Evolutionary conservation across 2,888 invertebrate species (phyloP).

Genomic region (Argynnis bischoffii): DNA sequence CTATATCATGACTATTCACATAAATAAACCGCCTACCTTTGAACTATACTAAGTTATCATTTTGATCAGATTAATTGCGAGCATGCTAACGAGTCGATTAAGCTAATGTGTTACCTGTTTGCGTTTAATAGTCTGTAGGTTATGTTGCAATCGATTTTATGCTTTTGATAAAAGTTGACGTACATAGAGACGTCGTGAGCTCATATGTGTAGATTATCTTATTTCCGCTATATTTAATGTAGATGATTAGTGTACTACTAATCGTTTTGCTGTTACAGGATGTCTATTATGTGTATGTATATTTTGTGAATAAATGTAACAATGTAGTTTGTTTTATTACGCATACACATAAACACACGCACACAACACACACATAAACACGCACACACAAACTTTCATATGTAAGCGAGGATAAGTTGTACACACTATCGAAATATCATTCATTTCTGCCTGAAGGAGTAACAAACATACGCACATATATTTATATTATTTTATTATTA

Average conservation of each 20-base stretch:
- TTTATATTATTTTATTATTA: no score
- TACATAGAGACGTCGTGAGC: neutral
- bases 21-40: conserved; percentile 12
- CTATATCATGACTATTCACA: neutral
- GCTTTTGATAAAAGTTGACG: conserved; percentile 12
- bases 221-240: neutral
- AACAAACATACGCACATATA: no score
- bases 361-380: no score
- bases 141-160: conserved; percentile 25
- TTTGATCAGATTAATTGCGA: conserved; percentile 25
- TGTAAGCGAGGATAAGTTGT: no score
- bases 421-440: no score
- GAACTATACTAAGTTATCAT: conserved; percentile 17
- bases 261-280: no score
- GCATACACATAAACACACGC: no score
- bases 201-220: neutral
- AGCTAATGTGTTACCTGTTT: conserved; percentile 24
- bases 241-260: neutral
- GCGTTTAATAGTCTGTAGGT: conserved; percentile 17
- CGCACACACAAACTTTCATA: no score
- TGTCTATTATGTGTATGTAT: no score
- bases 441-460: no score
- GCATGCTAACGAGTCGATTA: conserved; percentile 26
- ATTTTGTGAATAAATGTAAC: no score
- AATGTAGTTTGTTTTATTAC: no score